Conservation (phyloP, 1,140 invertebrate genomes). For the Drosophila obscura region DNA sequence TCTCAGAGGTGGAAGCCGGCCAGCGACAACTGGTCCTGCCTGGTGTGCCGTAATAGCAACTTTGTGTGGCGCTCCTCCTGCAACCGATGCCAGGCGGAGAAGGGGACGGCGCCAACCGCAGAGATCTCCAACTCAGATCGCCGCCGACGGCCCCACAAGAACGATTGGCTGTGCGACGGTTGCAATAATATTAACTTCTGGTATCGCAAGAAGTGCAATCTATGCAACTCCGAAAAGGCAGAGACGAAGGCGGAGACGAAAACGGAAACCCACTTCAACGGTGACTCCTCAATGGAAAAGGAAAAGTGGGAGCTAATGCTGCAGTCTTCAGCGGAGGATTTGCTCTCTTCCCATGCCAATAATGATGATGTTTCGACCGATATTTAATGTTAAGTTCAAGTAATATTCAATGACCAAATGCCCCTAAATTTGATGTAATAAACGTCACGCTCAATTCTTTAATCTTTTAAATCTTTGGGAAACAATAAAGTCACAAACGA, state of each 20-base stretch:
- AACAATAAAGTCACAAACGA: too few relatives aligned
- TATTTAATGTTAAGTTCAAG: neutral
- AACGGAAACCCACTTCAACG: conserved; percentile 38
- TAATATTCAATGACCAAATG: neutral
- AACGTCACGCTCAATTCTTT: neutral
- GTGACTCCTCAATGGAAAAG: conserved; percentile 13
- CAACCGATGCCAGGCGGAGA: conserved; percentile 56
- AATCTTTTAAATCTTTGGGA: too few relatives aligned
- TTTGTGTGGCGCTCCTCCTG: conserved; percentile 65
- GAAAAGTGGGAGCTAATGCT: neutral
- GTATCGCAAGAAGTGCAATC: conserved; percentile 66
- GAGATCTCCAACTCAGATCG: neutral
- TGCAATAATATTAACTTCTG: conserved; percentile 67
- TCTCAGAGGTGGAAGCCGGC: conserved; percentile 64
- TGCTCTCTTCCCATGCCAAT: neutral
- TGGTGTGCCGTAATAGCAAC: conserved; percentile 61
- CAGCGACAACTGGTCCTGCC: conserved; percentile 63
- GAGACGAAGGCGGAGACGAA: conserved; percentile 37
- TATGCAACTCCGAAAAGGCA: conserved; percentile 42
- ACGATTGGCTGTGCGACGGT: conserved; percentile 53
- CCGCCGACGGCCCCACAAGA: conserved; percentile 23
- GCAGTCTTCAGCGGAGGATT: neutral
- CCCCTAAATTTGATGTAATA: conserved; percentile 1
- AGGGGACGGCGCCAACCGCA: neutral
- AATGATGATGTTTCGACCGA: neutral